Evolutionary conservation across 1,140 invertebrate genomes (phyloP), one percentile per base, ranked within the genome.

Genomic region (Prorops nasuta): DNA sequence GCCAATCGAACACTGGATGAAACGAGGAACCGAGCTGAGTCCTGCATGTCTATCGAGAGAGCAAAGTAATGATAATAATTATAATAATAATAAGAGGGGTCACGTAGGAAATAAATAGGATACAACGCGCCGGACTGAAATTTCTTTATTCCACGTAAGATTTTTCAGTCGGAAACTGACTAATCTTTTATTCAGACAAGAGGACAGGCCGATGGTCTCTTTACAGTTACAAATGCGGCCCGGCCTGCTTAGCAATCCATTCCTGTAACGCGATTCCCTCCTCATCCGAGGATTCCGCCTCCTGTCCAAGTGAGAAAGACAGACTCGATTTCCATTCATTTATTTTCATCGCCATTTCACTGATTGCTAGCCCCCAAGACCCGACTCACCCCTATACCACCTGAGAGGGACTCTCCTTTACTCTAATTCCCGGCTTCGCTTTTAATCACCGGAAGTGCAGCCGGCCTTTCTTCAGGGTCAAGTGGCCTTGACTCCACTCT

Each of bases 261-360:
- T 68, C 60, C 63, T 62, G 49, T 34, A 49, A 46, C 14, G 34
- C 39, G 46, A 32, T 48, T 53, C 4, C 28, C 32, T 19, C 22
- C 40, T 42, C 48, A 31, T 35, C 36, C 45, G 44, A 32, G 37
- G 39, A 28, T 9, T 41, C 38, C 22, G 42, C 19, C n/a, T 20
- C 36, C 45, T 51, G 47, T 21, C 21, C 38, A 35, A 35, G 24
- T 50, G 35, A 45, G 47, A 44, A 63, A 64, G 64, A 69, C 68
- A 57, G 67, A 69, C 68, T 68, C 60, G 60, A 72, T 72, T 72
- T 72, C 68, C 70, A 72, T 71, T 72, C 68, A 71, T 72, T 72
- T 71, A 72, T 72, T 71, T 72, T 65, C 68, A 58, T 68, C 63
- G 68, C 68, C 70, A 72, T 71, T 72, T 69, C 70, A 61, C 60